Conservation (phyloP, 2,888 invertebrate species). For the Drosophila histrio region DNA sequence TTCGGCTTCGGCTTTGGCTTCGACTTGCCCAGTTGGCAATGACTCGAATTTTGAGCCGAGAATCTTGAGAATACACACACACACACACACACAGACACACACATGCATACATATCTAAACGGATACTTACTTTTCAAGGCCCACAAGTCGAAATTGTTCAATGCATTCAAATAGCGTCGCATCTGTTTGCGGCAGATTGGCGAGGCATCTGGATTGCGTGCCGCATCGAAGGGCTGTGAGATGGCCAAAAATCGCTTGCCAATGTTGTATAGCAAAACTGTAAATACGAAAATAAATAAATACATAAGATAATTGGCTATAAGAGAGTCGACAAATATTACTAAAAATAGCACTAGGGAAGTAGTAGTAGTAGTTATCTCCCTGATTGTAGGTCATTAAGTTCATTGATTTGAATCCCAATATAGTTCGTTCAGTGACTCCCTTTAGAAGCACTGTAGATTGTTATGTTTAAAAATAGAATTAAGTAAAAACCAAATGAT, state of each 20-base stretch:
- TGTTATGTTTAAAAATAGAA: no score
- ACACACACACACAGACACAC: not conserved
- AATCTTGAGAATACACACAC: not conserved
- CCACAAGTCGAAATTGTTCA: slow-evolving; percentile 83
- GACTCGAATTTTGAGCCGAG: slow-evolving; percentile 61
- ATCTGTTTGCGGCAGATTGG: slow-evolving; percentile 78
- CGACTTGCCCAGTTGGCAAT: slow-evolving; percentile 67
- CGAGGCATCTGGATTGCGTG: slow-evolving; percentile 78
- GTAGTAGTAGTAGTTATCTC: no score
- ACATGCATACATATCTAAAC: slow-evolving; percentile 3
- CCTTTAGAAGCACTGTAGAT: no score
- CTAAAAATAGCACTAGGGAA: no score
- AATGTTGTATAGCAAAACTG: slow-evolving; percentile 81
- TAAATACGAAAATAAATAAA: slow-evolving; percentile 35
- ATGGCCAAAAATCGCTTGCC: slow-evolving; percentile 77
- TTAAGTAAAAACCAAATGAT: no score
- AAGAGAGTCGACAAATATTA: no score
- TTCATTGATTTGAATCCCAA: no score
- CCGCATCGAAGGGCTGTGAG: slow-evolving; percentile 80
- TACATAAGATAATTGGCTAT: not conserved
- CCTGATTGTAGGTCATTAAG: no score
- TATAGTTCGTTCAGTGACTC: no score
- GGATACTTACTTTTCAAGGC: slow-evolving; percentile 82
- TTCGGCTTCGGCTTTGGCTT: slow-evolving; percentile 15
- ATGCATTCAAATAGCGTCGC: slow-evolving; percentile 73